Evolutionary conservation across 2,113 vertebrate genomes (phyloP).

Genomic region (Sminthopsis crassicaudata): DNA sequence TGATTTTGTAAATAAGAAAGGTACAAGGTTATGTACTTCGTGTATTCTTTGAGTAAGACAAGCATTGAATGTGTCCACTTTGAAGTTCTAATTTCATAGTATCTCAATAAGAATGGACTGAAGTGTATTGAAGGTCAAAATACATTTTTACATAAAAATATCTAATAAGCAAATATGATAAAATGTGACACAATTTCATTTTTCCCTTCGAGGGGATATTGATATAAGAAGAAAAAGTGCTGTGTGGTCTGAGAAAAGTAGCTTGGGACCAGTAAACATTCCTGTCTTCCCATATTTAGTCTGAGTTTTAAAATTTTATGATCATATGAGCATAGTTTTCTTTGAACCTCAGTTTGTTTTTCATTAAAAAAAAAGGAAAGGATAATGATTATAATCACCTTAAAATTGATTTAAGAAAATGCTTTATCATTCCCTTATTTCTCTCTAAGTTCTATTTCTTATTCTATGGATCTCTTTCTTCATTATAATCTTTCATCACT

Average conservation of each 20-base stretch:
- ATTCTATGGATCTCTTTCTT: background rate
- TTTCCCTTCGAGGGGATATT: background rate
- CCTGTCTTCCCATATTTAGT: background rate
- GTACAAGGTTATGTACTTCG: background rate
- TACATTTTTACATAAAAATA: background rate
- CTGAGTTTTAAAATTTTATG: background rate
- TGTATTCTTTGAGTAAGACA: background rate
- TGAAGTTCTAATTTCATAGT: background rate
- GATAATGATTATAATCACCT: background rate
- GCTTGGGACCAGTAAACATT: background rate
- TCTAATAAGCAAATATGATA: background rate
- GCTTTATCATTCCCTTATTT: background rate
- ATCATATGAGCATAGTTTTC: background rate
- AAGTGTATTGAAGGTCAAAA: background rate
- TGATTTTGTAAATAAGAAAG: background rate
- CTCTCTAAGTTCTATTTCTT: background rate
- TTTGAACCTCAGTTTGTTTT: background rate
- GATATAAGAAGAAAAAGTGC: background rate
- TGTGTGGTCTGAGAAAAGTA: background rate
- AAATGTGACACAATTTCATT: background rate
- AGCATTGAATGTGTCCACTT: background rate
- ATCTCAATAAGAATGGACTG: background rate
- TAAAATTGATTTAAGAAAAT: background rate
- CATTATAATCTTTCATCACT: background rate
- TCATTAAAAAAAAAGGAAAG: background rate